These are phyloP conservation scores for Poecilia wingei DNA, from an alignment of 2,797 vertebrate species.

Conservation along the genomic window DNA sequence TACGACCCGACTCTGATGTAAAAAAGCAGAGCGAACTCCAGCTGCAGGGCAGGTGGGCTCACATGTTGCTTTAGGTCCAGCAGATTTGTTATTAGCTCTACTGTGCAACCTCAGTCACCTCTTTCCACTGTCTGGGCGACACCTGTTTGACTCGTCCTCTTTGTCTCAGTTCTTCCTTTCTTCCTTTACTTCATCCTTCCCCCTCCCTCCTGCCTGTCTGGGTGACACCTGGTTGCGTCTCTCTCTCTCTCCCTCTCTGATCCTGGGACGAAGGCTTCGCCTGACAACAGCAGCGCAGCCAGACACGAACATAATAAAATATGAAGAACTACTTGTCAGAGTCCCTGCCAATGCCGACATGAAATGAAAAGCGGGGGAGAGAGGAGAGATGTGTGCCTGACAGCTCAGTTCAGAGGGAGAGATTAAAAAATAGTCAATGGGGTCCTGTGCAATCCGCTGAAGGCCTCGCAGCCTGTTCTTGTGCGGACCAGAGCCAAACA, in stretches of 20 bases:
- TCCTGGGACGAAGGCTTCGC: constrained; percentile 91
- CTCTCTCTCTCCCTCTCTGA: constrained; percentile 95
- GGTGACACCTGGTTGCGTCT: constrained; percentile 97
- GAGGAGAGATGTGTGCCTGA: constrained; percentile 65
- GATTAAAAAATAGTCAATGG: constrained; percentile 76
- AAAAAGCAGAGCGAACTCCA: neutral
- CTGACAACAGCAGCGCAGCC: constrained; percentile 89
- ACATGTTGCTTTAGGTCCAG: neutral
- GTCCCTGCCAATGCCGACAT: constrained; percentile 89
- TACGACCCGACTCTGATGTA: neutral
- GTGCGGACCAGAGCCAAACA: constrained; percentile 83
- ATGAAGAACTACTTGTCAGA: constrained; percentile 97
- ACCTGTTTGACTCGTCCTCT: constrained; percentile 53
- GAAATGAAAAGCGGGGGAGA: constrained; percentile 80
- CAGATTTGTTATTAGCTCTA: constrained; percentile 19
- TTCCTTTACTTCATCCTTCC: constrained; percentile 35
- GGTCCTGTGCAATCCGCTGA: constrained; percentile 81
- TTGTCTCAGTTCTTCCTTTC: constrained; percentile 40
- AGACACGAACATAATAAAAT: constrained; percentile 97
- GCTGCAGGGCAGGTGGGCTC: neutral
- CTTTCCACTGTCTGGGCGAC: constrained; percentile 66
- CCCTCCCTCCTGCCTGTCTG: constrained; percentile 76
- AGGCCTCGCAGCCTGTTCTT: constrained; percentile 68
- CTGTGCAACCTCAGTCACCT: constrained; percentile 69
- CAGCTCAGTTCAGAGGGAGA: constrained; percentile 81